A percentile compares a stretch with the other conserved stretches of the same genome.
These are phyloP conservation scores for Indicator maculatus DNA, from an alignment of 2,113 vertebrate genomes.

Conservation along the genomic window DNA sequence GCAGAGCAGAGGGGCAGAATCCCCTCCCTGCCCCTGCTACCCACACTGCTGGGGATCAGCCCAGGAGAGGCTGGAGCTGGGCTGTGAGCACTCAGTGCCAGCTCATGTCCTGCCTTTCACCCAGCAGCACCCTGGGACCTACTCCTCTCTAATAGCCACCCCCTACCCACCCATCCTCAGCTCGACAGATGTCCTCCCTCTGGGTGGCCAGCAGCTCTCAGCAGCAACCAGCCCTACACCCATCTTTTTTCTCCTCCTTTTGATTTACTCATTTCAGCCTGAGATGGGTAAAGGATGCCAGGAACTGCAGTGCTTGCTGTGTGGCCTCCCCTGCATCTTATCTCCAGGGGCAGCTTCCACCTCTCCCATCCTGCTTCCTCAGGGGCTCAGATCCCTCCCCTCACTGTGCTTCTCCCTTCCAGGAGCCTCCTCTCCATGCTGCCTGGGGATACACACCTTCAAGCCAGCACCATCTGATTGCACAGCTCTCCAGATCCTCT, in stretches of 20 bases:
- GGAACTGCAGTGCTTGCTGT: neutral
- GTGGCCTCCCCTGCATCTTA: neutral
- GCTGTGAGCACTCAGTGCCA: too few relatives aligned
- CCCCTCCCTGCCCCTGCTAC: too few relatives aligned
- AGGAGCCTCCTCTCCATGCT: neutral
- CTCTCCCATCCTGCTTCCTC: neutral
- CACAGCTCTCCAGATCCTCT: neutral
- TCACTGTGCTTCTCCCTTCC: neutral
- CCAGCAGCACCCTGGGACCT: neutral
- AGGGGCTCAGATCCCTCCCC: neutral
- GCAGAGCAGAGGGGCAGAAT: too few relatives aligned
- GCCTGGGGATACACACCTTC: neutral
- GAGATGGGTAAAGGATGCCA: neutral
- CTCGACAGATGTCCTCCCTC: neutral
- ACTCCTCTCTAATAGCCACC: neutral
- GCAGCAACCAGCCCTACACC: neutral
- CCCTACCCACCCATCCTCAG: neutral
- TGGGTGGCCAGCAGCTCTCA: neutral
- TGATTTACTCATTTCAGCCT: neutral
- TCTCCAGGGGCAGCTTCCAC: slow-evolving; percentile 23
- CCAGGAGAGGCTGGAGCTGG: too few relatives aligned
- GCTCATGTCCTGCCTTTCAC: too few relatives aligned
- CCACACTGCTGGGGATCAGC: too few relatives aligned
- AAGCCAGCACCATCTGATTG: neutral
- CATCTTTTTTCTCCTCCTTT: neutral